Percentiles rank a stretch among this genome's conserved stretches.
Evolutionary conservation across 2,888 invertebrate species (phyloP).

Genomic region (Vanessa cardui): DNA sequence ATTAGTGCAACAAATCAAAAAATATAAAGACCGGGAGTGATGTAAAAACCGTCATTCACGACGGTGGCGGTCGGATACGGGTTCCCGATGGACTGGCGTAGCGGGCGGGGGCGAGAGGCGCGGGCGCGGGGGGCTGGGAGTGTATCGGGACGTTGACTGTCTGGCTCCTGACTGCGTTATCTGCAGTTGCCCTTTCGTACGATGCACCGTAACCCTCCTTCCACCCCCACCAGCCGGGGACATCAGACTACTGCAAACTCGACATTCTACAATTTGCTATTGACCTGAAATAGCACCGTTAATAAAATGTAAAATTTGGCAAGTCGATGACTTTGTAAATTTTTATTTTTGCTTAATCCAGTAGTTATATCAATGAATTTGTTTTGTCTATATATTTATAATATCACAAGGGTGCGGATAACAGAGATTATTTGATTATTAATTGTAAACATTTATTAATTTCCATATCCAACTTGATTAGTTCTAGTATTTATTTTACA

Average conservation of each 20-base stretch:
- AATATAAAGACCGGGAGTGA: slow-evolving; percentile 54
- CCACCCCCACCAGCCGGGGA: slow-evolving; percentile 62
- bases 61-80: slow-evolving; percentile 69
- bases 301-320: slow-evolving; percentile 25
- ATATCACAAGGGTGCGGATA: too few relatives aligned
- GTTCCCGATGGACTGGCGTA: slow-evolving; percentile 60
- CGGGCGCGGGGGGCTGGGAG: slow-evolving; percentile 55
- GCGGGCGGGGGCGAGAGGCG: slow-evolving; percentile 44
- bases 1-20: slow-evolving; percentile 68
- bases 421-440: too few relatives aligned
- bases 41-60: slow-evolving; percentile 64
- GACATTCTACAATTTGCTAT: slow-evolving; percentile 65
- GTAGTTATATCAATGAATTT: background rate
- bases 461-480: too few relatives aligned
- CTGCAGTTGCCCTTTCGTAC: slow-evolving; percentile 83
- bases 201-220: slow-evolving; percentile 77
- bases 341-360: background rate
- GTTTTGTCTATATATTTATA: too few relatives aligned
- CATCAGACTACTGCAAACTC: slow-evolving; percentile 68
- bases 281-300: slow-evolving; percentile 64
- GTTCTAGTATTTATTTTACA: too few relatives aligned
- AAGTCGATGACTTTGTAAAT: slow-evolving; percentile 25
- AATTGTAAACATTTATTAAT: too few relatives aligned
- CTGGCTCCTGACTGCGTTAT: slow-evolving; percentile 78
- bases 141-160: slow-evolving; percentile 82